Evolutionary conservation across 2,888 invertebrate species (phyloP), one percentile per base, ranked within the genome.

Genomic region (Eupithecia subfuscata): DNA sequence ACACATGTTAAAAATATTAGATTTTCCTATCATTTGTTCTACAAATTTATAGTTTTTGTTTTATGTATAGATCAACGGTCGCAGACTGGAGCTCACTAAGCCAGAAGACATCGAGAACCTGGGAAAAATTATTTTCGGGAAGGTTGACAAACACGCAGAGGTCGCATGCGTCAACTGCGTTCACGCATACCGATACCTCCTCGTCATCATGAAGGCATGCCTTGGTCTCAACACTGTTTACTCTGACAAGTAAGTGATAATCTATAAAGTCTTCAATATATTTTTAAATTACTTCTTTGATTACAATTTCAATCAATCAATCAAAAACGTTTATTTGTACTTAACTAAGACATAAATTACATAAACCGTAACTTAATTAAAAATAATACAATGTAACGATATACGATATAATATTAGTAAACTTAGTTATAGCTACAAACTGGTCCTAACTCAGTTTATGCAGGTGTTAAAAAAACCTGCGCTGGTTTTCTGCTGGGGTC

Each of bases 151-250:
- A 25, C 68, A 68, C 90, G 90, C 86, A 22, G 68, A 68, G 6
- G 25, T 18, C 87, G 89, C 84, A 7, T 88, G 34, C 70, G 93
- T 76, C 87, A 92, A 87, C 80, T 87, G 80, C 25, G 84, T 91
- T 48, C 89, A 90, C 65, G 90, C 94, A 64, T 96, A 96, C 88
- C 96, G 96, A 48, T 95, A 96, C 82, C 90, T 96, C 79, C 95
- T 96, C 56, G 90, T 94, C 79, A 91, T 96, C 74, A 95, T 95
- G 86, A 94, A 95, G 78, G 91, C 96, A 34, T 89, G 90, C 63
- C 82, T 95, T 80, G 94, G 94, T 67, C 87, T 93, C 2, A 91
- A 94, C 79, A 90, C 90, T 9, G 73, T 90, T 43, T 69, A 78
- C 45, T 85, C 87, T 34, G 91, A 94, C 82, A 91, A 92, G 94